A percentile compares a stretch with the other conserved stretches of the same genome.
phyloP scores from a whole-genome alignment of 2,113 vertebrate genomes.

The Sinocyclocheilus grahami region DNA sequence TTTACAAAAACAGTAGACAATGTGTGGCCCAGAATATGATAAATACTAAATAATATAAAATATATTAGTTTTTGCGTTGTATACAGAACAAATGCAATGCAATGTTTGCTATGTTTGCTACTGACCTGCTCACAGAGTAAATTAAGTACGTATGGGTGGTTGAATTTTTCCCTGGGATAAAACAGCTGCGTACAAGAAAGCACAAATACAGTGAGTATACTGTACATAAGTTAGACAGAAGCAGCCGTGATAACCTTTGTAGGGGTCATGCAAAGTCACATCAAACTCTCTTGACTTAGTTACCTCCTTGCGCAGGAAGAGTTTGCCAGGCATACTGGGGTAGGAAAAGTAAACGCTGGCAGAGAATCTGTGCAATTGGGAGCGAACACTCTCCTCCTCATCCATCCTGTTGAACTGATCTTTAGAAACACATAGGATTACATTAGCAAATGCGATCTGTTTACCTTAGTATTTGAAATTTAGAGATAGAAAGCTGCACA shows the following conservation, averaged over 20 bases:
- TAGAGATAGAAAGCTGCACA: neutral
- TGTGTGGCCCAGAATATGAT: neutral
- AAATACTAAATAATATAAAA: neutral
- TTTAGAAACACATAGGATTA: conserved; percentile 46
- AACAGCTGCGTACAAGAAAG: conserved; percentile 81
- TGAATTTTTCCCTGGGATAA: conserved; percentile 92
- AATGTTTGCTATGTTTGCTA: neutral
- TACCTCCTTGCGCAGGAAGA: conserved; percentile 95
- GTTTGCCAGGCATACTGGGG: conserved; percentile 75
- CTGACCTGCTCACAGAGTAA: conserved; percentile 94
- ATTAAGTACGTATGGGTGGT: conserved; percentile 85
- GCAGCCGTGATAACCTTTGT: neutral
- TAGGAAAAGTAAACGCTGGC: conserved; percentile 87
- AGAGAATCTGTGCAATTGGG: conserved; percentile 80
- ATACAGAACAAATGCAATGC: neutral
- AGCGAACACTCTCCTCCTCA: conserved; percentile 69
- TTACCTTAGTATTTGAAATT: neutral
- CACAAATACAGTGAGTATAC: conserved; percentile 13
- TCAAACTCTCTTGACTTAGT: neutral
- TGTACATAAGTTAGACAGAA: neutral
- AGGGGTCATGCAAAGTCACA: neutral
- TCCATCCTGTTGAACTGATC: conserved; percentile 59
- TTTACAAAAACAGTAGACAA: neutral
- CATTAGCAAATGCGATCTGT: neutral
- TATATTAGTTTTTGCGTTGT: neutral